Evolutionary conservation across 2,888 invertebrate species (phyloP).

Genomic region (Drosophila tanythrix): DNA sequence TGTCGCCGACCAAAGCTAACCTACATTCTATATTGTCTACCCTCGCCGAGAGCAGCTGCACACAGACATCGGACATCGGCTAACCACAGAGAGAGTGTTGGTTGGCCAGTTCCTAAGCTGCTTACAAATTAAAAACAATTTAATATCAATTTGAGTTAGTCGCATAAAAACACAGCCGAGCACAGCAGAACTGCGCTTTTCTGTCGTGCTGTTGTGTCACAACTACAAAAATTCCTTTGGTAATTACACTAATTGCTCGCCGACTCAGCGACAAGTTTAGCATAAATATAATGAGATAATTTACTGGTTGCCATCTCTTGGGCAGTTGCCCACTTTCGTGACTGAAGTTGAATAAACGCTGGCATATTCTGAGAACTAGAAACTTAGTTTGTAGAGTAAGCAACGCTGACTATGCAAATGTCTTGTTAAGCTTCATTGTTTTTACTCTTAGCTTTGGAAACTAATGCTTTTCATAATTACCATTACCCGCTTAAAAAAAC

Average conservation of each 20-base stretch:
- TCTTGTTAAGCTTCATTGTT: neutral
- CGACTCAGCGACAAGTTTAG: conserved; percentile 22
- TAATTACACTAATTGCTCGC: conserved; percentile 69
- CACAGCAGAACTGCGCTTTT: conserved; percentile 13
- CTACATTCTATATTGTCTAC: conserved; percentile 22
- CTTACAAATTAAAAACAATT: conserved; percentile 69
- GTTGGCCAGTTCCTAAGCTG: conserved; percentile 50
- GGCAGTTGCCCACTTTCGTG: conserved; percentile 8
- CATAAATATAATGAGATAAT: conserved; percentile 59
- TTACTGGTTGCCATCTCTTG: conserved; percentile 48
- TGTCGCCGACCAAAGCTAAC: conserved; percentile 54
- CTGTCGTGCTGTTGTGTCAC: neutral
- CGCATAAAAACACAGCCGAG: conserved; percentile 11
- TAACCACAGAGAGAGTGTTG: conserved; percentile 12
- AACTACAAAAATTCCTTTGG: conserved; percentile 38
- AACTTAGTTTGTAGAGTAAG: neutral
- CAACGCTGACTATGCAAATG: neutral
- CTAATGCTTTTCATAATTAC: neutral
- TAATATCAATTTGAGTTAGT: conserved; percentile 47
- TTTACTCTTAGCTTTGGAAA: neutral
- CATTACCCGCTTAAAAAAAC: neutral
- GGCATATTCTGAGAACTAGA: conserved; percentile 9
- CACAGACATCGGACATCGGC: conserved; percentile 10
- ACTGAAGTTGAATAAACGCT: neutral
- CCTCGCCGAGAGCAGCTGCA: conserved; percentile 10